Evolutionary conservation across 2,797 vertebrate species (phyloP).

Genomic region (Lepus oiostolus): DNA sequence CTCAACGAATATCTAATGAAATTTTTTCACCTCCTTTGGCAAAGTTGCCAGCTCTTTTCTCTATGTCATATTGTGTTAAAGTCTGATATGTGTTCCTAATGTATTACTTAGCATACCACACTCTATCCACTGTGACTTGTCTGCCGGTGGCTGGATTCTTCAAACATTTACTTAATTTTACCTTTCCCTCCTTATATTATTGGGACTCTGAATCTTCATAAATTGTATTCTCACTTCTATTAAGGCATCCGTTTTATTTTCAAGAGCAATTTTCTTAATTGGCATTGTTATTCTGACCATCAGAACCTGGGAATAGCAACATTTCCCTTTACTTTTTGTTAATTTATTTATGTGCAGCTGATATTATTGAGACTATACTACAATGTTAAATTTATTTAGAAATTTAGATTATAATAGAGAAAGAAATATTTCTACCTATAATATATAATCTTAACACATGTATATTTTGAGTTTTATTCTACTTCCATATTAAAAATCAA

Average conservation of each 20-base stretch:
- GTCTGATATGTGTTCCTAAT: not conserved
- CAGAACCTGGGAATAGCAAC: slow-evolving; percentile 60
- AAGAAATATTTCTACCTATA: not conserved
- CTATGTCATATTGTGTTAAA: not conserved
- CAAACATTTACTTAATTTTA: slow-evolving; percentile 7
- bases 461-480: slow-evolving; percentile 18
- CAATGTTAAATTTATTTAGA: not conserved
- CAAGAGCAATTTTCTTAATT: slow-evolving; percentile 68
- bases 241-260: slow-evolving; percentile 60
- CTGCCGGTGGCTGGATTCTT: not conserved
- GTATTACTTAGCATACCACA: not conserved
- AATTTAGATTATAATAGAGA: not conserved
- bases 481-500: not conserved
- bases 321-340: slow-evolving; percentile 45
- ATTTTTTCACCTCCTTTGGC: not conserved
- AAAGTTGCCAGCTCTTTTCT: not conserved
- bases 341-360: slow-evolving; percentile 54
- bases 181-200: not conserved
- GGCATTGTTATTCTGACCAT: slow-evolving; percentile 54
- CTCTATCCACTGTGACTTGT: not conserved
- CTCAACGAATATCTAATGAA: not conserved
- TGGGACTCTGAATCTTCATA: not conserved
- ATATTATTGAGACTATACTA: not conserved
- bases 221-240: not conserved
- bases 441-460: not conserved